A percentile compares a stretch with the other conserved stretches of the same genome.
Evolutionary conservation across 2,797 vertebrate species (phyloP).

Genomic region (Enteromius viviparus): DNA sequence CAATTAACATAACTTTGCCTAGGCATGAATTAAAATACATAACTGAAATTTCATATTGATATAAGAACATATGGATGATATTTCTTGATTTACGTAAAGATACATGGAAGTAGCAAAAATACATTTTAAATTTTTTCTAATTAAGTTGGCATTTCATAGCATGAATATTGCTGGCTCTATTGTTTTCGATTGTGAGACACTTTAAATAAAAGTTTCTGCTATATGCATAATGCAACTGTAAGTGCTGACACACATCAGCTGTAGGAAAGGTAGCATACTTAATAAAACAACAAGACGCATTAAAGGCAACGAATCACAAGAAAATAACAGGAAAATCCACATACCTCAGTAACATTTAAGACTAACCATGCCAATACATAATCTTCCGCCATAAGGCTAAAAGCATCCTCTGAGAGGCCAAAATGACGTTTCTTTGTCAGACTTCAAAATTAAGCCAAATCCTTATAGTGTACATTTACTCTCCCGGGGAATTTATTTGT

Average conservation of each 20-base stretch:
- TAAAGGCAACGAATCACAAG: neutral
- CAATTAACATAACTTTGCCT: neutral
- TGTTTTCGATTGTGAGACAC: neutral
- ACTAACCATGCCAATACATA: neutral
- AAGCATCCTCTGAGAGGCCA: neutral
- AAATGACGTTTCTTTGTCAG: neutral
- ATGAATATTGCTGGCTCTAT: neutral
- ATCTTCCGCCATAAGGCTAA: neutral
- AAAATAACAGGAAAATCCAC: neutral
- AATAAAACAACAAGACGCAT: neutral
- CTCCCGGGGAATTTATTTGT: neutral
- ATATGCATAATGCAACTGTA: neutral
- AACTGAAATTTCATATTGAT: neutral
- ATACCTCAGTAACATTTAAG: neutral
- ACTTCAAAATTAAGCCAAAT: slow-evolving; percentile 16
- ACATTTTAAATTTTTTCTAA: neutral
- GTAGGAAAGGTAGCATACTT: neutral
- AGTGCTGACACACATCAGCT: neutral
- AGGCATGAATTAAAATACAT: neutral
- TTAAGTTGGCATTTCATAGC: neutral
- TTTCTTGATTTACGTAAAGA: neutral
- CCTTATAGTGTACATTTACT: neutral
- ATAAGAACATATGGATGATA: neutral
- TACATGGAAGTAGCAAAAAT: neutral
- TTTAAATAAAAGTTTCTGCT: neutral